A percentile compares a stretch with the other conserved stretches of the same genome.
These are phyloP conservation scores for Dicrurus megarhynchus DNA, from an alignment of 2,113 vertebrate species.

Conservation along the genomic window DNA sequence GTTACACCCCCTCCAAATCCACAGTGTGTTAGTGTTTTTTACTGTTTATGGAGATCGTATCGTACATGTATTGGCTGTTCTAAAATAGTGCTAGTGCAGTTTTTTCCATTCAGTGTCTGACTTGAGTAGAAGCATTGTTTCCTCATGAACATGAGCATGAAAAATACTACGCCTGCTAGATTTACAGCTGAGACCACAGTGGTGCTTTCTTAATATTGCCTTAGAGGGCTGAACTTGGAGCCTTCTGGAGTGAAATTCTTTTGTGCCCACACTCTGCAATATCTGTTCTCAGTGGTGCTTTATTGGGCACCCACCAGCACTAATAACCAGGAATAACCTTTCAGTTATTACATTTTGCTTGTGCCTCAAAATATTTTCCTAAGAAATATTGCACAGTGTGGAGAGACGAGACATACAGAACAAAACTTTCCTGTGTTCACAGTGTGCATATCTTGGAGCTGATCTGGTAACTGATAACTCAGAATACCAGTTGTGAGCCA, in stretches of 20 bases:
- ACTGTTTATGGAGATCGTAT: background rate
- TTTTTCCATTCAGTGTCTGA: background rate
- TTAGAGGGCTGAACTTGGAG: background rate
- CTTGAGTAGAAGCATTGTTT: slow-evolving; percentile 34
- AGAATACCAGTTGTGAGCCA: background rate
- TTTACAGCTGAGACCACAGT: slow-evolving; percentile 13
- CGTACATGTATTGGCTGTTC: background rate
- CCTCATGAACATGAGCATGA: background rate
- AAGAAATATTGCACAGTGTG: slow-evolving; percentile 11
- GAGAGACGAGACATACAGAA: slow-evolving; percentile 30
- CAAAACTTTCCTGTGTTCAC: slow-evolving; percentile 16
- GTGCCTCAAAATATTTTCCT: background rate
- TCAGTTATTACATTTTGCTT: background rate
- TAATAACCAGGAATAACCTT: slow-evolving; percentile 27
- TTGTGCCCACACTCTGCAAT: slow-evolving; percentile 48
- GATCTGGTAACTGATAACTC: slow-evolving; percentile 35
- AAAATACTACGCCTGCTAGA: background rate
- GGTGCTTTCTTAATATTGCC: background rate
- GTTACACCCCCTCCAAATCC: background rate
- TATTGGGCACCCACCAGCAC: slow-evolving; percentile 1
- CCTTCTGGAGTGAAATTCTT: slow-evolving; percentile 41
- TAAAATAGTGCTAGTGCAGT: background rate
- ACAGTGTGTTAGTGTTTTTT: background rate
- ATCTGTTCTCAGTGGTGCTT: slow-evolving; percentile 30
- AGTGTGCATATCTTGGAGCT: background rate